A percentile compares a stretch with the other conserved stretches of the same genome.
phyloP scores from a whole-genome alignment of 2,797 vertebrate genomes.

The Parotocinclus haroldoi region DNA sequence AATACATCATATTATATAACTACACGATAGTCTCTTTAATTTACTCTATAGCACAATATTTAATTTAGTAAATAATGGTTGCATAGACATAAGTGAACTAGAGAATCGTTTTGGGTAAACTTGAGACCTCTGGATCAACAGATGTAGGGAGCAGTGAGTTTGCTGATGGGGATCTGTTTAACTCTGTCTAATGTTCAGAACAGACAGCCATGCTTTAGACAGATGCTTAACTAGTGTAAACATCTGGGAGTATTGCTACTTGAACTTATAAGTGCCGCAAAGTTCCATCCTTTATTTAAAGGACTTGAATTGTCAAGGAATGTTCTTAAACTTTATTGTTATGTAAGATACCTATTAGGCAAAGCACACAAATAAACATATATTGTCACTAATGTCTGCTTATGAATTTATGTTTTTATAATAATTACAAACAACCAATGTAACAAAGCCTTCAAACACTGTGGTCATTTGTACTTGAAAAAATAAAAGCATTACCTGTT shows the following conservation, averaged over 20 bases:
- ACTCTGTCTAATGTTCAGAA: constrained; percentile 80
- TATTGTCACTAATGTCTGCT: not conserved
- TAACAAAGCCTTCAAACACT: too few relatives aligned
- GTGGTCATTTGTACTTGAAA: too few relatives aligned
- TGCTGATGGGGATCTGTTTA: constrained; percentile 47
- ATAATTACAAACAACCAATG: constrained; percentile 36
- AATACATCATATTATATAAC: too few relatives aligned
- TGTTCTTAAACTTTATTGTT: too few relatives aligned
- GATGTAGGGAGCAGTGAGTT: constrained; percentile 30
- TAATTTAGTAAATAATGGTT: too few relatives aligned
- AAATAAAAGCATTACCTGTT: too few relatives aligned
- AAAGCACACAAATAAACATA: too few relatives aligned
- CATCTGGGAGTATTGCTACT: constrained; percentile 75
- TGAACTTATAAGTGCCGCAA: constrained; percentile 40
- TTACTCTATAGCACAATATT: too few relatives aligned
- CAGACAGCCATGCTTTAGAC: constrained; percentile 73
- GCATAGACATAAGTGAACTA: constrained; percentile 3
- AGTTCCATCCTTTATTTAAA: constrained; percentile 52
- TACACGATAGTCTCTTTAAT: too few relatives aligned
- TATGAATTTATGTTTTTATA: constrained; percentile 14
- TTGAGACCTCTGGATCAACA: constrained; percentile 24
- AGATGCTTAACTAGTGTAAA: constrained; percentile 81
- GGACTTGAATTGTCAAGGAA: not conserved
- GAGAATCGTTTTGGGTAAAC: constrained; percentile 1
- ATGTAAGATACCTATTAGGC: not conserved